Evolutionary conservation across 2,113 vertebrate genomes (phyloP).

Genomic region (Capreolus pygargus): DNA sequence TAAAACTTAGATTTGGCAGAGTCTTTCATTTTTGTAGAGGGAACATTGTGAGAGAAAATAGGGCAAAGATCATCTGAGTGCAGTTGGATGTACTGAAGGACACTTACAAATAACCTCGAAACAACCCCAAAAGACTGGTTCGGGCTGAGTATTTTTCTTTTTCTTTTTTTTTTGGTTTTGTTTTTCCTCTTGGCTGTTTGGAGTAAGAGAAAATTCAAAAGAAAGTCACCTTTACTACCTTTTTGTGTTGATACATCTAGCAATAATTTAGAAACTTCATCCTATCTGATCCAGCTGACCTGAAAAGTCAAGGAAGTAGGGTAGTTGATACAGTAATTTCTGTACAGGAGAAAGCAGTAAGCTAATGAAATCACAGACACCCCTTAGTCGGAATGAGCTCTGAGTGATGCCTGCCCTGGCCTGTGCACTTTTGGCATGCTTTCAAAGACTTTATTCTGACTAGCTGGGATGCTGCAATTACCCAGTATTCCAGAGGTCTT

Average conservation of each 20-base stretch:
- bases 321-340: not conserved
- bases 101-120: not conserved
- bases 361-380: not conserved
- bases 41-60: not conserved
- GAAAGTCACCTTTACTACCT: not conserved
- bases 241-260: not conserved
- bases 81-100: not conserved
- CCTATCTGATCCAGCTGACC: not conserved
- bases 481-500: not conserved
- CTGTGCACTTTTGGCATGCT: not conserved
- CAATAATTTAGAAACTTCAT: not conserved
- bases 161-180: not conserved
- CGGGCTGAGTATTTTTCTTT: not conserved
- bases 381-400: not conserved
- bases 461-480: not conserved
- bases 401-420: not conserved
- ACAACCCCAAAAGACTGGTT: not conserved
- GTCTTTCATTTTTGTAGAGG: constrained; percentile 11
- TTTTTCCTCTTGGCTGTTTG: not conserved
- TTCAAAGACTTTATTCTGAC: not conserved
- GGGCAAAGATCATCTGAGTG: not conserved
- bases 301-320: not conserved
- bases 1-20: not conserved
- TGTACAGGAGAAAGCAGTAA: not conserved
- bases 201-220: not conserved